These are phyloP conservation scores for Ooceraea biroi DNA, from an alignment of 1,140 invertebrate genomes.

Conservation along the genomic window DNA sequence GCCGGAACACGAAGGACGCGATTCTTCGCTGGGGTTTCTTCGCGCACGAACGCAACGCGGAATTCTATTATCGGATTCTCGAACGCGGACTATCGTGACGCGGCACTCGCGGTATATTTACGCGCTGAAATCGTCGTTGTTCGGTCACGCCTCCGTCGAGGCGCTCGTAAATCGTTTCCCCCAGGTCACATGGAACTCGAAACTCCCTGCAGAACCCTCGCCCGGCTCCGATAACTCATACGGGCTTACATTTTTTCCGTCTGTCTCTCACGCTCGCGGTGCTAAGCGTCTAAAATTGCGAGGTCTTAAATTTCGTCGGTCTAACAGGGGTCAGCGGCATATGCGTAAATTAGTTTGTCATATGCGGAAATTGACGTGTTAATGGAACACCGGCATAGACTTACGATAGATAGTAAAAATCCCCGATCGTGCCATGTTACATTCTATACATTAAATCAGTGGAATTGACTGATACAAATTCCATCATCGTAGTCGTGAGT, in stretches of 20 bases:
- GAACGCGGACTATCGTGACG: not conserved
- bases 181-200: constrained; percentile 27
- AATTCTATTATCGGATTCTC: constrained; percentile 63
- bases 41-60: not conserved
- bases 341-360: not conserved
- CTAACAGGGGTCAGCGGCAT: not conserved
- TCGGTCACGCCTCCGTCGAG: constrained; percentile 56
- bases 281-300: constrained; percentile 1
- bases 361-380: not conserved
- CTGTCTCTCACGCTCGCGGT: not conserved
- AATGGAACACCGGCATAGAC: not conserved
- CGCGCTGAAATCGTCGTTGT: constrained; percentile 33
- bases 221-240: constrained; percentile 35
- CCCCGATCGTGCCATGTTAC: not conserved
- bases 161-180: constrained; percentile 57
- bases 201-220: constrained; percentile 22
- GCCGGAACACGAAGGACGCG: not conserved
- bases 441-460: too few species aligned
- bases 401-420: not conserved
- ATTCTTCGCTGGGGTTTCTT: constrained; percentile 19
- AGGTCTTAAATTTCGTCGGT: constrained; percentile 1
- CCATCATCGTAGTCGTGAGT: too few species aligned
- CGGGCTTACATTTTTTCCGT: not conserved
- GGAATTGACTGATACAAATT: too few species aligned
- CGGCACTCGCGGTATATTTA: constrained; percentile 14